phyloP scores from a whole-genome alignment of 2,888 invertebrate species.

The Tachina grossa region DNA sequence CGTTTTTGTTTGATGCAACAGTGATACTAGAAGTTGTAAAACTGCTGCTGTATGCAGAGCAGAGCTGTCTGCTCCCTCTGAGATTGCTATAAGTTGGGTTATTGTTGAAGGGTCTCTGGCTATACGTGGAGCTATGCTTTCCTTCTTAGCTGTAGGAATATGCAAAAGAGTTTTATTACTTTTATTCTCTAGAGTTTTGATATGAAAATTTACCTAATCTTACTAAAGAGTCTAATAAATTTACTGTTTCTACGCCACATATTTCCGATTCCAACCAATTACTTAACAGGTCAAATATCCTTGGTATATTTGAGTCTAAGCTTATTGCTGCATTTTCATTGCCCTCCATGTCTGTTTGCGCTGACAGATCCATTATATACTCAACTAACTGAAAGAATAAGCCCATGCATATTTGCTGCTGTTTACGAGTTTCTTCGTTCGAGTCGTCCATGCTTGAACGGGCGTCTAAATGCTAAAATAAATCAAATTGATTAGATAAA shows the following conservation, averaged over 20 bases:
- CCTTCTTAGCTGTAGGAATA: constrained; percentile 71
- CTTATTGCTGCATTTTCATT: constrained; percentile 76
- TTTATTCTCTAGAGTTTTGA: neutral
- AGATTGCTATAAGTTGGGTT: constrained; percentile 76
- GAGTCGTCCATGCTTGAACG: constrained; percentile 76
- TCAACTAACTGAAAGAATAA: constrained; percentile 77
- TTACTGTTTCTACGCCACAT: constrained; percentile 78
- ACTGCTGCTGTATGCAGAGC: constrained; percentile 77
- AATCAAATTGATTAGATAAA: neutral
- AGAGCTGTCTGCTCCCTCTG: constrained; percentile 77
- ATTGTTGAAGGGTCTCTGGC: constrained; percentile 77
- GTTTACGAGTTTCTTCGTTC: constrained; percentile 78
- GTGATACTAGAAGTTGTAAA: constrained; percentile 76
- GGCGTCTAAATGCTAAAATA: constrained; percentile 53
- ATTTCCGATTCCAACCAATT: constrained; percentile 79
- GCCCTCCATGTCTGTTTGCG: constrained; percentile 71
- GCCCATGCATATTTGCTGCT: constrained; percentile 78
- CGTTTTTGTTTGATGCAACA: constrained; percentile 79
- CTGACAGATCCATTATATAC: constrained; percentile 77
- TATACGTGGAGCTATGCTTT: constrained; percentile 74
- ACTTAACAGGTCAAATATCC: constrained; percentile 78
- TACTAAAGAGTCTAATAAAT: constrained; percentile 76
- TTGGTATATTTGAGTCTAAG: constrained; percentile 78
- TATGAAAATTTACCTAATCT: constrained; percentile 73
- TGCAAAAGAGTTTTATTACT: neutral